Base-by-base conservation (phyloP, 2,113 vertebrate genomes). In the Plotosus lineatus region DNA sequence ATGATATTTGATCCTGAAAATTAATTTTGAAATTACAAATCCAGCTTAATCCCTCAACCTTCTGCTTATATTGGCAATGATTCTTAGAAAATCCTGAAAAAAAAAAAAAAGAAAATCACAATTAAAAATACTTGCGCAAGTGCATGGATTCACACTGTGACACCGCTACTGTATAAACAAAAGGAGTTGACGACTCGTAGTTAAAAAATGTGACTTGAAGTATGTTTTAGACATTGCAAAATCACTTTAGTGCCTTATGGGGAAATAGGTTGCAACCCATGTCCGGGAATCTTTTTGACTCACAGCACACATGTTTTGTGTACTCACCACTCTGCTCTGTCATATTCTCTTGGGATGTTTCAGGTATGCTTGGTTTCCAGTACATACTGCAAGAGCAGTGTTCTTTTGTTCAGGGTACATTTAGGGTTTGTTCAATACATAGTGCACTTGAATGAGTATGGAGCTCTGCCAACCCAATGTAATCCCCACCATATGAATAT, bases 271-370 rank as follows among this genome's bases (percentile, higher is more conserved):
- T 31, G 26, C 71, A 58, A 46, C 28, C 42, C 7, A 36, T 23
- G 73, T 82, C 50, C 73, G 36, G 80, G 80, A 82, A 82, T 44
- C 50, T 58, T 40, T 56, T 50, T 82, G 73, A 82, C 56, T 82
- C 73, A 82, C 21, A 77, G 33, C 17, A 6, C 51, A 53, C 51
- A 53, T 19, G 42, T 61, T 65, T 46, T 63, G 69, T 44, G 23
- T 48, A 81, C 50, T 58, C 61, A 55, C 9, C 21, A 4, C 50
- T 12, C 15, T 23, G 31, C 56, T 23, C 68, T 48, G 72, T 44
- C 60, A 46, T 66, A 28, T 75, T 51, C 58, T 74, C 28, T 6
- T 9, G 31, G 40, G 60, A 60, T 75, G 65, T 82, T 81, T 68
- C n/a, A 69, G 51, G 51, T 58, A 53, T 73, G 26, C 40, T 72